A percentile compares a stretch with the other conserved stretches of the same genome.
Evolutionary conservation across 2,113 vertebrate species (phyloP).

Genomic region (Mobula birostris): DNA sequence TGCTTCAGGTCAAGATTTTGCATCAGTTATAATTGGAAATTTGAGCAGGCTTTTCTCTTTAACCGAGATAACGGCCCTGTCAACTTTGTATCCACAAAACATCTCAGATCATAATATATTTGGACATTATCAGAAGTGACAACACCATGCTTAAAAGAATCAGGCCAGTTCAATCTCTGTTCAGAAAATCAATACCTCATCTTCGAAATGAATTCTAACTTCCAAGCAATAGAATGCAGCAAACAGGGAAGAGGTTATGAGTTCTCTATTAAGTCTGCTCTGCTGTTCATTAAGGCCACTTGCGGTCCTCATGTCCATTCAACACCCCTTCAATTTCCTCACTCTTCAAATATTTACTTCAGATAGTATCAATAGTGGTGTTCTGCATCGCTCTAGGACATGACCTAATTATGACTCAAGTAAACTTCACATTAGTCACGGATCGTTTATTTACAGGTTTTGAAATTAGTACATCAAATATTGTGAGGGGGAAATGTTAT

Average conservation of each 20-base stretch:
- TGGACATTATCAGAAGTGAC: background rate
- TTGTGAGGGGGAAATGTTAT: background rate
- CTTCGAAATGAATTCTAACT: background rate
- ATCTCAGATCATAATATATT: background rate
- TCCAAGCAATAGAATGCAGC: no score
- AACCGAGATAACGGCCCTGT: background rate
- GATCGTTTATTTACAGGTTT: background rate
- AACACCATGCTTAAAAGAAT: background rate
- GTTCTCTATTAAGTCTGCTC: no score
- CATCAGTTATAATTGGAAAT: background rate
- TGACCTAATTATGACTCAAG: background rate
- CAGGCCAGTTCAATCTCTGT: background rate
- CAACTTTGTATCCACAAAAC: background rate
- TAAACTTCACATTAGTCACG: background rate
- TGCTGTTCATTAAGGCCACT: no score
- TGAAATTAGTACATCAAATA: no score
- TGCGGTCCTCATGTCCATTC: no score
- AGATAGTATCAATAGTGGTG: no score
- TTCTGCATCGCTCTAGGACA: no score
- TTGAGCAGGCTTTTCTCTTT: background rate
- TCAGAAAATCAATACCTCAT: background rate
- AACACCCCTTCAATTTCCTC: no score
- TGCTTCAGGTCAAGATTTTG: no score
- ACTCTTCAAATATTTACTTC: no score
- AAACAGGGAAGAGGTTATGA: no score